Percentiles rank a stretch among this genome's conserved stretches.
These are phyloP conservation scores for Drosophila lutescens DNA, from an alignment of 2,888 invertebrate species.

Conservation along the genomic window DNA sequence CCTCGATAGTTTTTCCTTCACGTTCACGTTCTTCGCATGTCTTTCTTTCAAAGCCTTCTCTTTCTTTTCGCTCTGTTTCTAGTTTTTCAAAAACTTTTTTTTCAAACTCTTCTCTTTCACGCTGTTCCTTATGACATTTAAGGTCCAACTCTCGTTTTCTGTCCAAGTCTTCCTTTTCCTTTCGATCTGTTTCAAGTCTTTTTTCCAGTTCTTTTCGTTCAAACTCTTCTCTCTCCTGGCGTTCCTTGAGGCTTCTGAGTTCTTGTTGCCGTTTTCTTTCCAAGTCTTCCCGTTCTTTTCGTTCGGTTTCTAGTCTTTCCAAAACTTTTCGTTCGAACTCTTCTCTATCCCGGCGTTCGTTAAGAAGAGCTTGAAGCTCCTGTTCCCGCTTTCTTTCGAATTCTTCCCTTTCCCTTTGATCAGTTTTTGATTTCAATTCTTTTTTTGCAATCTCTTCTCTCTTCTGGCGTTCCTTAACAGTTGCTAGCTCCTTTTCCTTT, in stretches of 20 bases:
- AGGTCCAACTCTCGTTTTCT: not conserved
- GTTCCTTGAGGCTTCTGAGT: not conserved
- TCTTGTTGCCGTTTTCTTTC: not conserved
- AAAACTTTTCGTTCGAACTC: not conserved
- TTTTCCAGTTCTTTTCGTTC: conserved; percentile 4
- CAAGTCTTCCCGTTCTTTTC: not conserved
- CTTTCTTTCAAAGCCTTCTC: not conserved
- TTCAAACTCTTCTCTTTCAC: not conserved
- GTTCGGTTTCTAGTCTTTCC: not conserved
- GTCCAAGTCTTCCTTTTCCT: too few species aligned
- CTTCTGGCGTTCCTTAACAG: not conserved
- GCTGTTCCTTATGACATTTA: not conserved
- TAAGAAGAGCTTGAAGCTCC: not conserved
- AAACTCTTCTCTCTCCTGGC: conserved; percentile 1
- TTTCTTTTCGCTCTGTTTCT: not conserved
- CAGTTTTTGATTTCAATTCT: not conserved
- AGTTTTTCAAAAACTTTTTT: not conserved
- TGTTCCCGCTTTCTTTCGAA: not conserved
- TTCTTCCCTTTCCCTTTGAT: not conserved
- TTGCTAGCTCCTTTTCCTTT: not conserved
- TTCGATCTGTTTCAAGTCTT: not conserved
- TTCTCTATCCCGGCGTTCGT: not conserved
- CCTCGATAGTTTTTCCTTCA: not conserved
- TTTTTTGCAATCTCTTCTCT: not conserved
- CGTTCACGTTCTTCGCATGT: not conserved